phyloP scores from a whole-genome alignment of 2,113 vertebrate species.

The Hippoglossus stenolepis region DNA sequence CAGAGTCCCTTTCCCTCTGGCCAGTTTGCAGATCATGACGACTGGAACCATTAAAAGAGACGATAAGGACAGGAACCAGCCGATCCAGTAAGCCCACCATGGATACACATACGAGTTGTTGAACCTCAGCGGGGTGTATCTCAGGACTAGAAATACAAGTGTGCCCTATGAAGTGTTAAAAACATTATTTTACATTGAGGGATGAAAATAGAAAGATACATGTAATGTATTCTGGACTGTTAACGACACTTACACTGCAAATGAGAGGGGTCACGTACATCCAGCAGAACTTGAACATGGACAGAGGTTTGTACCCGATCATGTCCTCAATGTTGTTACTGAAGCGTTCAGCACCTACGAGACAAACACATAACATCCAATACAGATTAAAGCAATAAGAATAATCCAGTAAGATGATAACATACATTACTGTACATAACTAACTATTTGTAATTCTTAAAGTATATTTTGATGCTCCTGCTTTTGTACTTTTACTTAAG shows the following conservation, averaged over 20 bases:
- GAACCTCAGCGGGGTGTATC: conserved; percentile 75
- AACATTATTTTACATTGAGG: neutral
- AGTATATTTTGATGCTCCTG: neutral
- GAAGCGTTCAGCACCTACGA: conserved; percentile 76
- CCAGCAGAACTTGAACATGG: conserved; percentile 80
- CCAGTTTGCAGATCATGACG: conserved; percentile 72
- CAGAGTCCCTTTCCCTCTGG: conserved; percentile 66
- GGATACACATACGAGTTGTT: conserved; percentile 79
- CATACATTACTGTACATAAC: neutral
- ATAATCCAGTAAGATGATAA: neutral
- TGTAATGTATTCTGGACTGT: neutral
- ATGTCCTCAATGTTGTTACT: conserved; percentile 79
- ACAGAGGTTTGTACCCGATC: conserved; percentile 77
- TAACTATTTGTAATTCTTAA: neutral
- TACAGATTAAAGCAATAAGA: neutral
- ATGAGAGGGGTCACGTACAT: conserved; percentile 68
- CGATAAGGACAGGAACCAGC: conserved; percentile 77
- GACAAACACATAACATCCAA: neutral
- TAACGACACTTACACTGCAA: conserved; percentile 71
- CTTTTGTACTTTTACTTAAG: too few species aligned
- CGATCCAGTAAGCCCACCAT: conserved; percentile 75
- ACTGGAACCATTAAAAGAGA: conserved; percentile 73
- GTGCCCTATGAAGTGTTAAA: conserved; percentile 64
- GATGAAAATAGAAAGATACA: neutral
- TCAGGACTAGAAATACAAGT: conserved; percentile 72